Conservation (phyloP, 2,113 vertebrate species). For the Cephalopterus ornatus region DNA sequence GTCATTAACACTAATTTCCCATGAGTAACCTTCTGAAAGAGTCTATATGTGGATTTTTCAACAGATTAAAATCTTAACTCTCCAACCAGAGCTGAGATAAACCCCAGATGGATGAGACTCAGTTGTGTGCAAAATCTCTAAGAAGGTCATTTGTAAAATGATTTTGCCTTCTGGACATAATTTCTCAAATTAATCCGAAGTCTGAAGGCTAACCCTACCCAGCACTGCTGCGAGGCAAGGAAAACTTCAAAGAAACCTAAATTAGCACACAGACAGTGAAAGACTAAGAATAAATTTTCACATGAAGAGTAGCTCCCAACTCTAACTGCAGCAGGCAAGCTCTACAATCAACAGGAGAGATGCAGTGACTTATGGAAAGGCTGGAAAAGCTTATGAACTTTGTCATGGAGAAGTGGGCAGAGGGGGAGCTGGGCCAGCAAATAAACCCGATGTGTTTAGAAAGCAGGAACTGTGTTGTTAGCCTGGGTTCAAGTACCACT, state of each 20-base stretch:
- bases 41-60: conserved; percentile 6
- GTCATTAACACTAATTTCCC: conserved; percentile 9
- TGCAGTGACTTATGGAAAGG: accelerated
- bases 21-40: not conserved
- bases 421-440: not conserved
- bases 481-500: not conserved
- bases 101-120: not conserved
- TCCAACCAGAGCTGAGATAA: not conserved
- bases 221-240: not conserved
- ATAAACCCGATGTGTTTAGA: not conserved
- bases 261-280: not conserved
- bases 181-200: conserved; percentile 17
- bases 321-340: not conserved
- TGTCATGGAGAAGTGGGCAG: not conserved
- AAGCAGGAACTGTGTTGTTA: not conserved
- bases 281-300: not conserved
- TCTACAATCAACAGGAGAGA: not conserved
- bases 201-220: not conserved
- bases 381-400: not conserved
- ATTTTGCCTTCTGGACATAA: conserved; percentile 19
- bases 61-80: conserved; percentile 27
- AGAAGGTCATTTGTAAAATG: not conserved
- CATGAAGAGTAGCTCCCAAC: not conserved
- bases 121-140: conserved; percentile 2
- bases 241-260: conserved; percentile 33